phyloP scores from a whole-genome alignment of 1,140 invertebrate genomes.

The Scaptomyza hsui region DNA sequence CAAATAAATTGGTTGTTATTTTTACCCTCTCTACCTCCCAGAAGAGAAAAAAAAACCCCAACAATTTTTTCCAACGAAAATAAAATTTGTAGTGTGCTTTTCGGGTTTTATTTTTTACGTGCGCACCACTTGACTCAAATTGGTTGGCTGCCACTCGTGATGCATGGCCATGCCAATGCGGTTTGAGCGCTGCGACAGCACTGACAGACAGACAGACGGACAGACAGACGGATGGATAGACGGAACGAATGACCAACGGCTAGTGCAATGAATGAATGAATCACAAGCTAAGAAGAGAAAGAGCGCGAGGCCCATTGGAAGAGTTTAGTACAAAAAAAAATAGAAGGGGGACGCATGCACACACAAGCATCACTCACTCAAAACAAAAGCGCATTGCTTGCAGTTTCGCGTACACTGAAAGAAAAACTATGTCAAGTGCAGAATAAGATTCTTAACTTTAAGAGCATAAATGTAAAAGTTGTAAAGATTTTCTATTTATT shows the following conservation, averaged over 20 bases:
- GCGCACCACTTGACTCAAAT: conserved; percentile 68
- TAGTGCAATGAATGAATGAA: conserved; percentile 76
- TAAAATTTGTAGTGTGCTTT: conserved; percentile 74
- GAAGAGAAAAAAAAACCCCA: conserved; percentile 30
- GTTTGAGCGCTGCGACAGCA: conserved; percentile 70
- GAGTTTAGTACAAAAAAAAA: background rate
- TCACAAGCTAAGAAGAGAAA: conserved; percentile 45
- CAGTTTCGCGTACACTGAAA: conserved; percentile 21
- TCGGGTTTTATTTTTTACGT: conserved; percentile 58
- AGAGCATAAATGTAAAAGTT: conserved; percentile 8
- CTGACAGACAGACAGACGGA: conserved; percentile 53
- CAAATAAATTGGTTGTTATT: conserved; percentile 82
- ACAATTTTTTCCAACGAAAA: conserved; percentile 48
- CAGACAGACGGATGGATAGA: conserved; percentile 19
- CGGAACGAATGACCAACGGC: conserved; percentile 39
- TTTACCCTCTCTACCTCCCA: conserved; percentile 34
- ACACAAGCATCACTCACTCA: conserved; percentile 22
- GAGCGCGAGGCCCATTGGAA: conserved; percentile 6
- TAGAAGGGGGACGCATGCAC: conserved; percentile 4
- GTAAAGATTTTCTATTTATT: too few species aligned
- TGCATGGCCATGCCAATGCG: conserved; percentile 78
- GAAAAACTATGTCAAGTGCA: background rate
- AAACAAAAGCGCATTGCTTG: conserved; percentile 35
- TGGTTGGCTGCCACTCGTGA: conserved; percentile 69
- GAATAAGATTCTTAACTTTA: too few species aligned